Percentiles rank a stretch among this genome's conserved stretches.
phyloP scores from a whole-genome alignment of 2,797 vertebrate genomes.

The Syngnathus rostellatus region DNA sequence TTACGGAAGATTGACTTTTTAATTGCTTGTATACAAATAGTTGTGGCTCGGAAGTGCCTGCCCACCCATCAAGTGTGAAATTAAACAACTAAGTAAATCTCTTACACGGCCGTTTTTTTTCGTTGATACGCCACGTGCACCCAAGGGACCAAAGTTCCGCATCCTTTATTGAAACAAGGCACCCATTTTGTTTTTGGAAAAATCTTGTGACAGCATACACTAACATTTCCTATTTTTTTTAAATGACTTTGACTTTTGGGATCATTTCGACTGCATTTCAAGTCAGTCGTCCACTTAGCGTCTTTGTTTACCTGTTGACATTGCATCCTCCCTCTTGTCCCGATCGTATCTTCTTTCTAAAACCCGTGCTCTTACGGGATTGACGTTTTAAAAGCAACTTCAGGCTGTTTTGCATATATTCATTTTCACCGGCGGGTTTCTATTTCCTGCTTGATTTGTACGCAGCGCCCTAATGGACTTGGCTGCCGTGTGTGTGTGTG shows the following conservation, averaged over 20 bases:
- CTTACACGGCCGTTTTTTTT: background rate
- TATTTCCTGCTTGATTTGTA: constrained; percentile 55
- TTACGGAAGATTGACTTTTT: constrained; percentile 19
- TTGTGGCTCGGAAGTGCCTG: background rate
- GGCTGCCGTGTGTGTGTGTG: background rate
- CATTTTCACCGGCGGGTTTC: constrained; percentile 56
- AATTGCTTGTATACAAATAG: constrained; percentile 33
- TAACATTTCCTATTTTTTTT: no score
- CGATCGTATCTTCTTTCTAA: constrained; percentile 28
- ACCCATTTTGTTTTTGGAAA: background rate
- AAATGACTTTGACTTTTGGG: background rate
- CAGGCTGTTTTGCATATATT: constrained; percentile 63
- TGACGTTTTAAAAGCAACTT: constrained; percentile 61
- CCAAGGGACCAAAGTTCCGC: background rate
- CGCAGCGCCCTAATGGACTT: constrained; percentile 49
- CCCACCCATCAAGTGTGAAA: constrained; percentile 5
- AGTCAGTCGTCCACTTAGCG: background rate
- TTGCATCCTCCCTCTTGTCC: constrained; percentile 19
- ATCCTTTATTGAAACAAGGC: background rate
- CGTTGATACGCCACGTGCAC: constrained; percentile 1
- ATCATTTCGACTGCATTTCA: background rate
- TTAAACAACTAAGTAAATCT: constrained; percentile 4
- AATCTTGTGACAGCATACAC: background rate
- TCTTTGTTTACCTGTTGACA: constrained; percentile 39
- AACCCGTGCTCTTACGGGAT: constrained; percentile 30